Evolutionary conservation across 2,113 vertebrate genomes (phyloP).

Genomic region (Labeo rohita): DNA sequence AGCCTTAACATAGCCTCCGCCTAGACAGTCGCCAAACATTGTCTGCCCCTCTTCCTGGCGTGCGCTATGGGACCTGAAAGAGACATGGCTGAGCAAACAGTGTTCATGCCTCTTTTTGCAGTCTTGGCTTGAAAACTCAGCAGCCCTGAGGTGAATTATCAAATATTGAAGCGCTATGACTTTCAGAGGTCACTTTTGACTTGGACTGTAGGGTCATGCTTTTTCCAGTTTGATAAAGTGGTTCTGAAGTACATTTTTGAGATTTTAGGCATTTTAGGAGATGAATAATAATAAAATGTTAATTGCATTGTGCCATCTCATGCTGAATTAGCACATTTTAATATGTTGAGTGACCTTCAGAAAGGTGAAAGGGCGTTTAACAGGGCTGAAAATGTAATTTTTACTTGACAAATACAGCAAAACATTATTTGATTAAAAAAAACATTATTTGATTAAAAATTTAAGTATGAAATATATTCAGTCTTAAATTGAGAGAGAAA

Average conservation of each 20-base stretch:
- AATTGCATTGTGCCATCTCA: not conserved
- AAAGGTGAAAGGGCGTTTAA: not conserved
- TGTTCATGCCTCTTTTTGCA: constrained; percentile 7
- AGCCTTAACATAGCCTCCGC: constrained; percentile 47
- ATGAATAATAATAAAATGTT: not conserved
- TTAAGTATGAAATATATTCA: no score
- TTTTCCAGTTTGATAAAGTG: not conserved
- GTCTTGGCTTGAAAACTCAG: constrained; percentile 12
- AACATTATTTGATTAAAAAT: no score
- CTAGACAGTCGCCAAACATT: constrained; percentile 63
- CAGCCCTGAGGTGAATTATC: not conserved
- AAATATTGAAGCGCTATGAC: not conserved
- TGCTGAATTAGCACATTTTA: not conserved
- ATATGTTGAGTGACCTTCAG: not conserved
- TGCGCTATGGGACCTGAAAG: constrained; percentile 43
- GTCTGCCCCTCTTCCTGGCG: constrained; percentile 53
- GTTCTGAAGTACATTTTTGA: not conserved
- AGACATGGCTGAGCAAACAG: constrained; percentile 57
- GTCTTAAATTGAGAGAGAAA: no score
- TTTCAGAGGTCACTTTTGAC: not conserved
- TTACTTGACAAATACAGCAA: no score
- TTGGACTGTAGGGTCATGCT: not conserved
- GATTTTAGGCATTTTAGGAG: not conserved
- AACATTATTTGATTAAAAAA: no score
- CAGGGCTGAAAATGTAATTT: no score